Evolutionary conservation across 2,888 invertebrate genomes (phyloP), one percentile per base, ranked within the genome.

Genomic region (Leptogaster cylindrica): DNA sequence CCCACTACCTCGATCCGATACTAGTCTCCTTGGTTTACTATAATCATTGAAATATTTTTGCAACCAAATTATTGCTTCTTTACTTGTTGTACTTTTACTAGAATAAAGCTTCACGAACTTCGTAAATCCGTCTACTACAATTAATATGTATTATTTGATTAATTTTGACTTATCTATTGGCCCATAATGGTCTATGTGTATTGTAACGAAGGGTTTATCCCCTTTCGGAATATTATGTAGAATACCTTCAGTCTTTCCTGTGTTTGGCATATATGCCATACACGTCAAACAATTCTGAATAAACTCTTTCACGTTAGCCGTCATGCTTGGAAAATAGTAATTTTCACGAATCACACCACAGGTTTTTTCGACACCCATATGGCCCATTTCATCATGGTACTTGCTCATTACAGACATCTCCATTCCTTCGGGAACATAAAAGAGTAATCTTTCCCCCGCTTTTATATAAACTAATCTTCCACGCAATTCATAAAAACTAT

Each of bases 301-400:
- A 58, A 52, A 58, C 65, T 69, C 7, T 14, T 39, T 39, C 5
- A 67, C 39, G 41, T 67, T 36, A 36, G 10, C 12, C 12, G 10
- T 70, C 4, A 36, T 36, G 5, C 73, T 72, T 0, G 77, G 76
- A 63, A 82, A 81, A 78, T 78, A 82, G 69, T 78, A 82, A 5
- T 72, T 67, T 28, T 72, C n/a, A 7, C 44, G 16, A 2, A 68
- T 14, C 16, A 67, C 6, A 6, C 68, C 63, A 14, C 23, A 66
- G 4, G 36, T 27, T 46, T 71, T 70, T 6, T 20, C 44, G 3
- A 52, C 58, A 3, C 68, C 70, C 12, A 68, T 14, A 51, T 69
- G 70, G 8, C 71, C 69, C 6, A 70, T 6, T 10, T 68, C 66
- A 10, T 69, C 64, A 44, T 71, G 69, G 10, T 64, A 66, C 8